phyloP scores from a whole-genome alignment of 2,888 invertebrate genomes.

The Cosmorhoe ocellata region DNA sequence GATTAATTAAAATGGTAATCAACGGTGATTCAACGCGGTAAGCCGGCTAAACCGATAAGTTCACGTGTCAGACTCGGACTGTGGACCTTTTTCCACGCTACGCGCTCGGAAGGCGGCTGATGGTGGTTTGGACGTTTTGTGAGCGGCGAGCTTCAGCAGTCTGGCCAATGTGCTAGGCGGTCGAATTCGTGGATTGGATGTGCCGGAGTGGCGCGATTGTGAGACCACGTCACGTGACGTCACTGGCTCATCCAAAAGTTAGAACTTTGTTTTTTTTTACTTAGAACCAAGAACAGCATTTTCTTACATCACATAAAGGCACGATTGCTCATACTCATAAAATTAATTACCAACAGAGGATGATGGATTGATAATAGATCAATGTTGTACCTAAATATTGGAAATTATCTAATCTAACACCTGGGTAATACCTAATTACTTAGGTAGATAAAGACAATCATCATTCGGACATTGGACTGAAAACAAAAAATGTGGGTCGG shows the following conservation, averaged over 20 bases:
- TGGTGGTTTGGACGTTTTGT: conserved; percentile 38
- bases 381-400: too few relatives aligned
- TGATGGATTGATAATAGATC: too few relatives aligned
- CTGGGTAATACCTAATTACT: too few relatives aligned
- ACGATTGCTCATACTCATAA: too few relatives aligned
- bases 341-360: too few relatives aligned
- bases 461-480: too few relatives aligned
- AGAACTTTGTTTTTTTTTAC: too few relatives aligned
- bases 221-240: conserved; percentile 64
- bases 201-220: conserved; percentile 70
- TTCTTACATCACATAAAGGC: too few relatives aligned
- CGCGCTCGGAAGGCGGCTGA: conserved; percentile 16
- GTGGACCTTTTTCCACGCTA: conserved; percentile 41
- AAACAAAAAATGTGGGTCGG: too few relatives aligned
- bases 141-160: conserved; percentile 14
- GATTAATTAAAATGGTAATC: conserved; percentile 16
- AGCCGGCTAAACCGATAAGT: conserved; percentile 40
- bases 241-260: conserved; percentile 24
- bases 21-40: conserved; percentile 27
- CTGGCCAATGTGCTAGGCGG: conserved; percentile 27
- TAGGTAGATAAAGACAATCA: too few relatives aligned
- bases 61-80: conserved; percentile 64
- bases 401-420: too few relatives aligned
- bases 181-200: conserved; percentile 62
- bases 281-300: too few relatives aligned